Percentiles rank a stretch among this genome's conserved stretches.
Evolutionary conservation across 23 tunicate genomes (phyloP).

Genomic region (Trididemnum miniatum): DNA sequence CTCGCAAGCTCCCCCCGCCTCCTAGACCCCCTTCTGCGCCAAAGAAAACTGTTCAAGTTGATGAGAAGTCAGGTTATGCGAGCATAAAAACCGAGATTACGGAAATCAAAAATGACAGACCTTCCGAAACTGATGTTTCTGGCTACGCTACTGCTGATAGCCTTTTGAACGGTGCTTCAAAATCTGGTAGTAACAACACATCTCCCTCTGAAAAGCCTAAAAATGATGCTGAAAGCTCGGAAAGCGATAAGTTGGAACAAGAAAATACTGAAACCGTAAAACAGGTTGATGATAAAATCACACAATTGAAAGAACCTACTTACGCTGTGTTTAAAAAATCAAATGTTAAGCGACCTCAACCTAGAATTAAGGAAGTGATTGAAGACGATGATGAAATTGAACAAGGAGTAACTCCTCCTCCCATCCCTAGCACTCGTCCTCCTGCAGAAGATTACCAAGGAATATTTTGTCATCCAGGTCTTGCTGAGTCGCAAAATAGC

Average conservation of each 20-base stretch:
- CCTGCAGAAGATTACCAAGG: slow-evolving; percentile 42
- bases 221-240: not conserved
- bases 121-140: not conserved
- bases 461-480: not conserved
- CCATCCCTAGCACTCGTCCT: slow-evolving; percentile 38
- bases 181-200: not conserved
- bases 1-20: slow-evolving; percentile 46
- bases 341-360: not conserved
- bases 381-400: not conserved
- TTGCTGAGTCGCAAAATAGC: not conserved
- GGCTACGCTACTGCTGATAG: not conserved
- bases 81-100: not conserved
- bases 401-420: slow-evolving; percentile 26
- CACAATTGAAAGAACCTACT: slow-evolving; percentile 22
- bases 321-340: slow-evolving; percentile 16
- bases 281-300: no score
- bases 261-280: no score
- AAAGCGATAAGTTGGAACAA: not conserved
- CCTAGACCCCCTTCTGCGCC: slow-evolving; percentile 30
- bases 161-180: not conserved
- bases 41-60: not conserved
- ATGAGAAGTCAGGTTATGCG: not conserved
- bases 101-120: no score
- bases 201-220: not conserved
- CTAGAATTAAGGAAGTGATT: not conserved